These are phyloP conservation scores for Metallyticus violacea DNA, from an alignment of 2,888 invertebrate genomes.

Conservation along the genomic window DNA sequence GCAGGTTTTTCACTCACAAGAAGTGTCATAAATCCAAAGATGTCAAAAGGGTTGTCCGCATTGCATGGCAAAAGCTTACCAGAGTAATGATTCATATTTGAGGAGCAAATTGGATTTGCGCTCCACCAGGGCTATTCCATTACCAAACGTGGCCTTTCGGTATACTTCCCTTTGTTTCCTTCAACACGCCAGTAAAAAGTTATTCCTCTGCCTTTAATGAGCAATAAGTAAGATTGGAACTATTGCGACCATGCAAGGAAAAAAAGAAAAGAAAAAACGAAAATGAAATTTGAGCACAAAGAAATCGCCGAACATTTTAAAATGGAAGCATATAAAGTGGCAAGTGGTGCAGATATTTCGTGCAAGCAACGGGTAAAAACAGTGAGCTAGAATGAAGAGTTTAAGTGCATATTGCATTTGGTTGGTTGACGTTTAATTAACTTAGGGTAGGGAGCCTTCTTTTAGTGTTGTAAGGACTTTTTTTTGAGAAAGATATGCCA, in stretches of 20 bases:
- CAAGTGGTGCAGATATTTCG: not conserved
- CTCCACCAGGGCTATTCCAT: too few species aligned
- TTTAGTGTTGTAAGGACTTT: too few species aligned
- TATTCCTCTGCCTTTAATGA: not conserved
- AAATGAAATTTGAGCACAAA: not conserved
- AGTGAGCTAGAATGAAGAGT: not conserved
- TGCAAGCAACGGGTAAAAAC: not conserved
- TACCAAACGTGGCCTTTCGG: too few species aligned
- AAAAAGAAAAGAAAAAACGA: not conserved
- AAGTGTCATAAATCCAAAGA: too few species aligned
- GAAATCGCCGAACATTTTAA: not conserved
- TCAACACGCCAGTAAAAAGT: too few species aligned
- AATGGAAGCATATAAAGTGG: not conserved
- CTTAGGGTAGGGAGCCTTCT: not conserved
- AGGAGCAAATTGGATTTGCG: too few species aligned
- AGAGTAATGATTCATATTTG: too few species aligned
- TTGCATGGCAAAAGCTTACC: too few species aligned
- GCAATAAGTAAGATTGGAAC: not conserved
- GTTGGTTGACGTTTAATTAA: not conserved
- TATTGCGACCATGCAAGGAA: not conserved
- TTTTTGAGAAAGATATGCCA: too few species aligned
- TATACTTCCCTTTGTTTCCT: too few species aligned
- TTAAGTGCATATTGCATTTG: not conserved
- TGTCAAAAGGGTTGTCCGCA: too few species aligned
- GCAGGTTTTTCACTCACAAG: too few species aligned